Evolutionary conservation across 2,113 vertebrate species (phyloP).

Genomic region (Scomber colias): DNA sequence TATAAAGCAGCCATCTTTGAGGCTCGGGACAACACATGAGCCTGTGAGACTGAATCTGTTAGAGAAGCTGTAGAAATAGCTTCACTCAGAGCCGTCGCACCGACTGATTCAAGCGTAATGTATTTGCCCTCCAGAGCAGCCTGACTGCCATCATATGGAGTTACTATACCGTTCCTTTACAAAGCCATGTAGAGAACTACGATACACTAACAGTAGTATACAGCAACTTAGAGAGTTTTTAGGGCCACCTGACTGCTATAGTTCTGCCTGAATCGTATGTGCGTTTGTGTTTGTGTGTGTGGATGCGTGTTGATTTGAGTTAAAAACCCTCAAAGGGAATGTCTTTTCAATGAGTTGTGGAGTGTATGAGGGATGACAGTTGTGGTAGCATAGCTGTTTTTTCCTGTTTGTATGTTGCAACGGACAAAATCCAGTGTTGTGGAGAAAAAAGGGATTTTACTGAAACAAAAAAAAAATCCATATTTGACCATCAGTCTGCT

Average conservation of each 20-base stretch:
- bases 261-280: conserved; percentile 73
- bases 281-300: conserved; percentile 51
- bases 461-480: conserved; percentile 48
- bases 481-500: conserved; percentile 58
- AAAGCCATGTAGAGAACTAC: conserved; percentile 75
- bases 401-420: conserved; percentile 49
- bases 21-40: conserved; percentile 40
- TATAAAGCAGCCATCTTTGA: conserved; percentile 60
- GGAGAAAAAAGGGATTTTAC: conserved; percentile 44
- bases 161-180: conserved; percentile 78
- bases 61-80: conserved; percentile 47
- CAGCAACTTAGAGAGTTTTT: conserved; percentile 70
- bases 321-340: conserved; percentile 72
- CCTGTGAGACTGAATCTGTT: conserved; percentile 39
- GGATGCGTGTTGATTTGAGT: conserved; percentile 44
- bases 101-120: conserved; percentile 52
- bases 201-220: conserved; percentile 71
- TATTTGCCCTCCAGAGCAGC: conserved; percentile 50
- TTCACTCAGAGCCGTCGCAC: conserved; percentile 48
- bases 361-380: conserved; percentile 45
- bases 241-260: conserved; percentile 78
- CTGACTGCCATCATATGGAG: conserved; percentile 66
- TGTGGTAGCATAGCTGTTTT: conserved; percentile 57
- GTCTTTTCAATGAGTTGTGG: conserved; percentile 59
- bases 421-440: conserved; percentile 64